Base-by-base conservation (phyloP, 1,140 invertebrate genomes). In the Laupala kohalensis region DNA sequence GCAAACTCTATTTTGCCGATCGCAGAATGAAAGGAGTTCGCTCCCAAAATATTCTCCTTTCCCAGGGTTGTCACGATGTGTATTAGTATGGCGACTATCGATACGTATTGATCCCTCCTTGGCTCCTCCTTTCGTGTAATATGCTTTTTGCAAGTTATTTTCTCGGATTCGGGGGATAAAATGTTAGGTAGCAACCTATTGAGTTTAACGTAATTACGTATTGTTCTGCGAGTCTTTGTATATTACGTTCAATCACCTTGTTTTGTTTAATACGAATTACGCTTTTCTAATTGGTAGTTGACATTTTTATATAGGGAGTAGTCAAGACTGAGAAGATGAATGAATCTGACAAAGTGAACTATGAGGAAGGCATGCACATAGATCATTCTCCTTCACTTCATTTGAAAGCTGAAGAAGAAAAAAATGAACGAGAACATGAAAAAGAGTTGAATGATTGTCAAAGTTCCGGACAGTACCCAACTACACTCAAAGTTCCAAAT, bases 401-500 rank as follows among this genome's bases (percentile, higher is more conserved):
- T 13, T 71, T 37, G 19, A 65, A 71, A 37, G n/a, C n/a, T 0
- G 27, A 66, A 13, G 69, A 70, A 27, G 69, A 70, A 6, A 70
- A 70, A 70, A 26, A 26, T 27, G 70, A 71, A 5, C 25, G 70
- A 53, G 37, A n/a, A 24, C 71, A 24, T 19, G 65, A 15, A 26
- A 72, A 72, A n/a, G 67, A 67, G 9, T 25, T 30, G 6, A 68
- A 25, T n/a, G 71, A 72, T 15, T 72, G 71, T 26, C 15, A 27
- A 37, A 71, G 26, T 24, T 25, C 62, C 25, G 28, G 63, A 2
- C 63, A 68, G n/a, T 72, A 72, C 53, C 64, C 71, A 37, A 72
- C 71, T 19, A 72, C 72, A 25, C 29, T 72, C 19, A 74, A 69
- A 71, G 76, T 77, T n/a, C 76, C 75, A 19, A 76, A 76, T 65